Evolutionary conservation across 1,140 invertebrate genomes (phyloP).

Genomic region (Lasioglossum baleicum): DNA sequence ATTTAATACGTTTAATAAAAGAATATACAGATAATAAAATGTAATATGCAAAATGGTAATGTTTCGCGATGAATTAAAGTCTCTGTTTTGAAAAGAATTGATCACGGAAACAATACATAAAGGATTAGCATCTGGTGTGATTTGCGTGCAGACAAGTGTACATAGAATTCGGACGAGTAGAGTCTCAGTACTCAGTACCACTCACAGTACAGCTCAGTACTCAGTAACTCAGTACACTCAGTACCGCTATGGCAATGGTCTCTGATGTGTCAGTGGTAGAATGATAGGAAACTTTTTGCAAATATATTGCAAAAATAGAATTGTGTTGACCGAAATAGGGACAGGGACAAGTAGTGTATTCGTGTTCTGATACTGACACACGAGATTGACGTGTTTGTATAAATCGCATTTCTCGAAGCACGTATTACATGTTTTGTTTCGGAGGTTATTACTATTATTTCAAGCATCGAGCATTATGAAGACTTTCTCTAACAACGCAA

Average conservation of each 20-base stretch:
- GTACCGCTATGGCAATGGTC: background rate
- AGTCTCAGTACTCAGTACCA: background rate
- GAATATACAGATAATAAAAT: background rate
- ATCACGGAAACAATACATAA: too few species aligned
- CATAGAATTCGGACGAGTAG: background rate
- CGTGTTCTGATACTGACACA: background rate
- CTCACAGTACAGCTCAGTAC: too few species aligned
- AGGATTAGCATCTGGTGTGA: background rate
- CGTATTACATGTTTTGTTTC: constrained; percentile 11
- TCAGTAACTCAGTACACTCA: too few species aligned
- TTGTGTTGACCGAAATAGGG: background rate
- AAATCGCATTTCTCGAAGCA: constrained; percentile 2
- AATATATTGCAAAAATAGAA: constrained; percentile 4
- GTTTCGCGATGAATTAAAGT: background rate
- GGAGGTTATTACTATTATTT: constrained; percentile 51
- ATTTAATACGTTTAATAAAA: background rate
- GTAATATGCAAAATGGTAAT: background rate
- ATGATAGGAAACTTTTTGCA: background rate
- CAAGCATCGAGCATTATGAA: constrained; percentile 52
- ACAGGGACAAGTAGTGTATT: background rate
- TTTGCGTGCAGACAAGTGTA: constrained; percentile 2
- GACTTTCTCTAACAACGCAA: constrained; percentile 39
- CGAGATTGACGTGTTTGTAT: background rate
- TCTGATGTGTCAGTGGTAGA: background rate
- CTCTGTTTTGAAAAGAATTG: background rate